Evolutionary conservation across 2,888 invertebrate species (phyloP), one percentile per base, ranked within the genome.

Genomic region (Drosophila pseudotakahashii): DNA sequence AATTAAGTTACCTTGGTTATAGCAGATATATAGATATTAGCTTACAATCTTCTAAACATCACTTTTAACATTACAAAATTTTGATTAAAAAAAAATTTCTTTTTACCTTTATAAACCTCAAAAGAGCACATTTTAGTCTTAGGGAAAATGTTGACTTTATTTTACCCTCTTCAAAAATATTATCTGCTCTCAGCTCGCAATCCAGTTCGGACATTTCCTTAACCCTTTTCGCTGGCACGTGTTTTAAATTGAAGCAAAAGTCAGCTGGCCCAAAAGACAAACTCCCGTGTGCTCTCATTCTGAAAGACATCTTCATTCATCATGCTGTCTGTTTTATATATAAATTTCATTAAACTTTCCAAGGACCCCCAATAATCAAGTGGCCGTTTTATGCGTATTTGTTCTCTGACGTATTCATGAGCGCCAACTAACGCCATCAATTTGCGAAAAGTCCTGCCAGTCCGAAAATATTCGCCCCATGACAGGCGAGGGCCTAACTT

Each of bases 281-380:
- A 5, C 7, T n/a, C 3, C 7, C 44, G 26, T 19, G 13, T 11
- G 5, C 37, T 45, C 39, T 67, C 34, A 41, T 48, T 41, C 41
- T 37, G 42, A 55, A 55, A 67, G 55, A 48, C 41, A 55, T 54
- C 51, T 41, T 53, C 61, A 81, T 82, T 79, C 78, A 81, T 81
- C 80, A 77, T 73, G 39, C 87, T 80, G 87, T 78, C 81, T 67
- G 64, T 53, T 73, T 76, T 70, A 60, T 74, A 66, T 60, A 73
- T 54, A 81, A 88, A 75, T 79, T 87, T 77, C 85, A 82, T 87
- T 87, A 81, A 81, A 85, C 79, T 79, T 81, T 74, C 6, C 34
- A 16, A 26, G 44, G 71, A 69, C 11, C 50, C 57, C 58, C 68
- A 59, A 84, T 73, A 79, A 84, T 79, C 88, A 87, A 81, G 78